These are phyloP conservation scores for Pediacus dermestoides DNA, from an alignment of 2,888 invertebrate genomes.

Conservation along the genomic window DNA sequence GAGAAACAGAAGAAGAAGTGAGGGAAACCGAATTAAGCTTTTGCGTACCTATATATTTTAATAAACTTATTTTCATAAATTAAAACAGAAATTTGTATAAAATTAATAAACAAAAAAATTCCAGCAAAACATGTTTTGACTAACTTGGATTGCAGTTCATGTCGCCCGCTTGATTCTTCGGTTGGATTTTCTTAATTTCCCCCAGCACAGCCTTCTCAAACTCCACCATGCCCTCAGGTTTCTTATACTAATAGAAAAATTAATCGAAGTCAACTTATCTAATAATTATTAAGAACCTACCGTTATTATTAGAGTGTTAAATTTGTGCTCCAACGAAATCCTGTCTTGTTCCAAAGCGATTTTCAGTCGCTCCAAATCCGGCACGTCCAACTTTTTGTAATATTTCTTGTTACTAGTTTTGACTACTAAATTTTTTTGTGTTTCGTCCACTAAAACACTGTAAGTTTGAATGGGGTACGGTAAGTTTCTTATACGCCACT, in stretches of 20 bases:
- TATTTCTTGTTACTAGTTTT: conserved; percentile 80
- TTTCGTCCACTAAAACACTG: conserved; percentile 62
- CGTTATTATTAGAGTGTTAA: conserved; percentile 72
- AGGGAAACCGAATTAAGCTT: no score
- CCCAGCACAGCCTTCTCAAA: conserved; percentile 61
- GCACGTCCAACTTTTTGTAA: conserved; percentile 67
- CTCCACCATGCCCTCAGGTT: conserved; percentile 65
- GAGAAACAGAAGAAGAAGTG: conserved; percentile 26
- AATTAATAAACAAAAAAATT: no score
- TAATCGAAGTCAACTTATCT: conserved; percentile 12
- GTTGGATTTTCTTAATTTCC: conserved; percentile 42
- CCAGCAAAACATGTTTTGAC: no score
- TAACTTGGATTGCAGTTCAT: conserved; percentile 47
- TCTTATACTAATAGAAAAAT: conserved; percentile 64
- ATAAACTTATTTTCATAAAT: no score
- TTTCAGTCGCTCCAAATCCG: conserved; percentile 66
- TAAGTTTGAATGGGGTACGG: conserved; percentile 71
- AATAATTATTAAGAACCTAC: conserved; percentile 49
- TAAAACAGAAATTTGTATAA: no score
- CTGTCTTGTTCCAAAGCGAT: conserved; percentile 60
- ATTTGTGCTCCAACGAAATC: conserved; percentile 67
- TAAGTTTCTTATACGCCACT: conserved; percentile 80
- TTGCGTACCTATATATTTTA: no score
- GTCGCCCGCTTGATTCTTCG: conserved; percentile 36
- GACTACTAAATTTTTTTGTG: conserved; percentile 62